Evolutionary conservation across 2,113 vertebrate species (phyloP).

Genomic region (Paedocypris sp.): DNA sequence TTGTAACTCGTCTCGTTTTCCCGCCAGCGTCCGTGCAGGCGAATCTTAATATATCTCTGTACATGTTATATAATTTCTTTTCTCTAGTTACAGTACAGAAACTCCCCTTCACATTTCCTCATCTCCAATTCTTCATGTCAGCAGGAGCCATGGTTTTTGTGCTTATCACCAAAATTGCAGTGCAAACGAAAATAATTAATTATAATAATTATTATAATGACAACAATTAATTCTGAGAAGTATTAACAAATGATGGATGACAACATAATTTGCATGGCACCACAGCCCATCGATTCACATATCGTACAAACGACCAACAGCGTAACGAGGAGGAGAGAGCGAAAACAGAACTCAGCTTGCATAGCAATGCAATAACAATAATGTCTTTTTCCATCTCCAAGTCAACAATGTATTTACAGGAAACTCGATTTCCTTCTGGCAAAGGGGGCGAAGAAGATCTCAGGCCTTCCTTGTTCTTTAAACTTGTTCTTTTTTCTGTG

Average conservation of each 20-base stretch:
- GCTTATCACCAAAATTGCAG: constrained; percentile 99
- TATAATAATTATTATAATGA: constrained; percentile 53
- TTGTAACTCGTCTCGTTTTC: background rate
- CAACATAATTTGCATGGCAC: constrained; percentile 95
- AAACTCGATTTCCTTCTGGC: constrained; percentile 66
- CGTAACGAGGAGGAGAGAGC: constrained; percentile 64
- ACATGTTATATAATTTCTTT: constrained; percentile 66
- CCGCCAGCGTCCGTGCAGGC: background rate
- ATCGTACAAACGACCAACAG: constrained; percentile 94
- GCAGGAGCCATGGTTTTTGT: constrained; percentile 93
- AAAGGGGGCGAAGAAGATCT: constrained; percentile 45
- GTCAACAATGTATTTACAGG: constrained; percentile 92
- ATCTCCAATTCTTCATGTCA: constrained; percentile 90
- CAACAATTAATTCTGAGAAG: constrained; percentile 53
- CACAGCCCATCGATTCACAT: constrained; percentile 97
- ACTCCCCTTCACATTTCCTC: constrained; percentile 87
- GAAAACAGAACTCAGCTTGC: constrained; percentile 87
- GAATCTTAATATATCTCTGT: constrained; percentile 67
- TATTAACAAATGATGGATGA: constrained; percentile 81
- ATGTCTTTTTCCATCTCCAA: constrained; percentile 20
- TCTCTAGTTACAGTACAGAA: constrained; percentile 84
- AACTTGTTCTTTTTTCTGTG: constrained; percentile 51
- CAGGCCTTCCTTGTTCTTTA: constrained; percentile 26
- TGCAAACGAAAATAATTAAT: constrained; percentile 92
- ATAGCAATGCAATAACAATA: constrained; percentile 95